Evolutionary conservation across 2,888 invertebrate genomes (phyloP).

Genomic region (Noctua janthina): DNA sequence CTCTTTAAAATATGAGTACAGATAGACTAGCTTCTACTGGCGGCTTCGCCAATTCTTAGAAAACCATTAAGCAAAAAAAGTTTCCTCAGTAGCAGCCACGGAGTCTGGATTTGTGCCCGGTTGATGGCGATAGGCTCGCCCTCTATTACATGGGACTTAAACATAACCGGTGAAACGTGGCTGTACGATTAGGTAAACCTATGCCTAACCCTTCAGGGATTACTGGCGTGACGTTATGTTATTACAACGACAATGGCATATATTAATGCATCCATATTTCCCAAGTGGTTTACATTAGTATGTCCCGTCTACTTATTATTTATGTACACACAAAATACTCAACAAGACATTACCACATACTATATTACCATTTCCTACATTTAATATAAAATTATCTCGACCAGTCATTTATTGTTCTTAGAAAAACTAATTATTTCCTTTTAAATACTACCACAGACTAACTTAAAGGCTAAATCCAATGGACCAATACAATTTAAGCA

Average conservation of each 20-base stretch:
- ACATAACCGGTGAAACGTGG: no score
- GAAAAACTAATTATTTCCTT: neutral
- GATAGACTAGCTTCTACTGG: no score
- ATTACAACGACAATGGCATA: neutral
- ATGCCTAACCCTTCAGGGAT: neutral
- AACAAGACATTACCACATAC: no score
- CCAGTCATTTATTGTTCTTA: neutral
- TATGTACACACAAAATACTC: no score
- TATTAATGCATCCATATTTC: neutral
- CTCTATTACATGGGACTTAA: no score
- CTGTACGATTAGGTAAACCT: neutral
- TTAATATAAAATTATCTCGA: neutral
- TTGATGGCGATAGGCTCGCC: no score
- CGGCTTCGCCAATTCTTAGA: no score
- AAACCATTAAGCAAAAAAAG: no score
- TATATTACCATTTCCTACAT: neutral
- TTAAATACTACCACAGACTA: constrained; percentile 30
- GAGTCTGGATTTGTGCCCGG: no score
- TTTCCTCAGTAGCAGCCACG: no score
- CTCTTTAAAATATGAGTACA: no score
- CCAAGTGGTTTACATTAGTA: constrained; percentile 1
- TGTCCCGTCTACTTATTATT: neutral
- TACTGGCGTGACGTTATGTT: neutral
- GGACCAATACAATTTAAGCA: neutral
- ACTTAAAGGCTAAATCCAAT: neutral